These are phyloP conservation scores for Micromys minutus DNA, from an alignment of 2,113 vertebrate genomes.

Conservation along the genomic window DNA sequence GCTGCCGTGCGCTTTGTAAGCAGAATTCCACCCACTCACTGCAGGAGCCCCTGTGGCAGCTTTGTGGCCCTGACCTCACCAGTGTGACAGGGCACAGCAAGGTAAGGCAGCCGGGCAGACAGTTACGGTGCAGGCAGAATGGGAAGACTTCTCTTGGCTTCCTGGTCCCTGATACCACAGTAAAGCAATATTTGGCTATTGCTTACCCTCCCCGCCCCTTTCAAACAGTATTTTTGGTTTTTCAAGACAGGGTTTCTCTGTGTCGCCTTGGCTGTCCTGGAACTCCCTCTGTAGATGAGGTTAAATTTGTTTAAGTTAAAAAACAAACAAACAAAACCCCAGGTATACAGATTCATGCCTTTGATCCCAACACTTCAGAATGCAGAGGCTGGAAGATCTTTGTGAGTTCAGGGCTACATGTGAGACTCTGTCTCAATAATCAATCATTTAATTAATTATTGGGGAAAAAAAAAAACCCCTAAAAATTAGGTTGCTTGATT, in stretches of 20 bases:
- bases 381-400: background rate
- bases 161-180: background rate
- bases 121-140: background rate
- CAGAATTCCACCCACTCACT: background rate
- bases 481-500: slow-evolving; percentile 46
- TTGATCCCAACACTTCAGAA: background rate
- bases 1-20: background rate
- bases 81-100: background rate
- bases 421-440: background rate
- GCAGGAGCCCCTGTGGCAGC: background rate
- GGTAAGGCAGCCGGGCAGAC: background rate
- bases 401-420: background rate
- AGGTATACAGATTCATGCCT: background rate
- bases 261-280: background rate
- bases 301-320: background rate
- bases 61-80: background rate
- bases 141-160: background rate
- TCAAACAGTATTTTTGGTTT: background rate
- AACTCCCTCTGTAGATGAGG: background rate
- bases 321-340: background rate
- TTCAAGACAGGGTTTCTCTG: background rate
- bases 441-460: background rate
- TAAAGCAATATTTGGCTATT: background rate
- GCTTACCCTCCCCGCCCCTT: background rate
- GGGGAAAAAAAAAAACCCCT: background rate